phyloP scores from a whole-genome alignment of 2,797 vertebrate species.

The Esox lucius region DNA sequence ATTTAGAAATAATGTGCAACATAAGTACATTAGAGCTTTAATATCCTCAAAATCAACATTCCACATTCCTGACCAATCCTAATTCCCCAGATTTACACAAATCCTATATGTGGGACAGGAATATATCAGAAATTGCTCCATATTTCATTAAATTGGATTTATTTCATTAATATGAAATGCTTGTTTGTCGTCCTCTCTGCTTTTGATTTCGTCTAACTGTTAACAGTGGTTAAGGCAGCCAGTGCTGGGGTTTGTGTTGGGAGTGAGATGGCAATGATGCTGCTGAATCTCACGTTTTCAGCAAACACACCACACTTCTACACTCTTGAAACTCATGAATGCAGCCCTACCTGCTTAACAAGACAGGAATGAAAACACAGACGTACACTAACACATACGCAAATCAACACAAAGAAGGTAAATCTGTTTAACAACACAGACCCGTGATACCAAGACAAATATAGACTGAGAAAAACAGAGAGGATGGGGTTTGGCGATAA shows the following conservation, averaged over 20 bases:
- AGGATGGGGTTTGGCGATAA: slow-evolving; percentile 24
- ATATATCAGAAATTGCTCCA: background rate
- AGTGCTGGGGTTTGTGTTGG: background rate
- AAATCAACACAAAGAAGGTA: background rate
- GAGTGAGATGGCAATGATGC: slow-evolving; percentile 23
- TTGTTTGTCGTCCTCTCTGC: slow-evolving; percentile 38
- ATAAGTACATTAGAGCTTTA: slow-evolving; percentile 47
- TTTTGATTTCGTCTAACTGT: slow-evolving; percentile 23
- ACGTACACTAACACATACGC: background rate
- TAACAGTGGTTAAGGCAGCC: slow-evolving; percentile 15
- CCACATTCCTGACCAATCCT: background rate
- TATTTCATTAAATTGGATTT: slow-evolving; percentile 19
- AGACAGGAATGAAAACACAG: background rate
- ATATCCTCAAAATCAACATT: slow-evolving; percentile 12
- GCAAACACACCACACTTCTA: background rate
- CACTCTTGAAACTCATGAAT: background rate
- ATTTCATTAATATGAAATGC: slow-evolving; percentile 35
- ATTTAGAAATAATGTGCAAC: slow-evolving; percentile 19
- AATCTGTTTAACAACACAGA: slow-evolving; percentile 10
- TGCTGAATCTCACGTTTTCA: background rate
- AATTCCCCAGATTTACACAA: background rate
- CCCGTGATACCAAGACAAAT: background rate
- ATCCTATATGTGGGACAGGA: slow-evolving; percentile 3
- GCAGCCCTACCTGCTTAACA: background rate
- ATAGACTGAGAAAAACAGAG: slow-evolving; percentile 20